Evolutionary conservation across 2,888 invertebrate genomes (phyloP), one percentile per base, ranked within the genome.

Genomic region (Colletes collaris): DNA sequence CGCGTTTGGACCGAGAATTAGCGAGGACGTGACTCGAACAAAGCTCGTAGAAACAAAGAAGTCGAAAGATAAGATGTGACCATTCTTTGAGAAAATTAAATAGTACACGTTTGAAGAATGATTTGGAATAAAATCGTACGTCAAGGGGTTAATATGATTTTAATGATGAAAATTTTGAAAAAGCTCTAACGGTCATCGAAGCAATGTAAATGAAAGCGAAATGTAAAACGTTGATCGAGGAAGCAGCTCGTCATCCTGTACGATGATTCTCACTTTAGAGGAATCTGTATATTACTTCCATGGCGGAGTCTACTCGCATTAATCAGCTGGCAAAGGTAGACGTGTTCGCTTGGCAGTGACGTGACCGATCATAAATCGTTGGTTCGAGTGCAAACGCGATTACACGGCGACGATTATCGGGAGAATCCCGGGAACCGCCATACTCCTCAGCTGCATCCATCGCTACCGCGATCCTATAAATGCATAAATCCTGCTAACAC

Each of bases 331-430:
- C 68, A 53, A 83, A 65, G 62, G 74, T 76, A 55, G 56, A 74
- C 71, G 78, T 75, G 70, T 74, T 76, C 76, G 69, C 50, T 62
- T 77, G 79, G 65, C 74, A 83, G 69, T 86, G 86, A 83, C 86
- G 86, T 83, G 84, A 83, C 83, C 63, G 75, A 75, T 70, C 86
- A 85, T 85, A 85, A 85, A 85, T 85, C 84, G 77, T 84, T 66
- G 83, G 72, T 86, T 85, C 83, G 86, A 84, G 83, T 79, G 84
- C 83, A 83, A 83, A 79, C 75, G 83, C 86, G 84, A 84, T 84
- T 84, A 84, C 86, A 86, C 75, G 83, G 58, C 83, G 86, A 86
- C 86, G 83, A 84, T 84, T 84, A 84, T 86, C 80, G 86, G 77
- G 83, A 86, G 80, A 83, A 70, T 74, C 83, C 40, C 19, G 13